Evolutionary conservation across 2,113 vertebrate genomes (phyloP), one percentile per base, ranked within the genome.

Genomic region (Marcusenius ussheri): DNA sequence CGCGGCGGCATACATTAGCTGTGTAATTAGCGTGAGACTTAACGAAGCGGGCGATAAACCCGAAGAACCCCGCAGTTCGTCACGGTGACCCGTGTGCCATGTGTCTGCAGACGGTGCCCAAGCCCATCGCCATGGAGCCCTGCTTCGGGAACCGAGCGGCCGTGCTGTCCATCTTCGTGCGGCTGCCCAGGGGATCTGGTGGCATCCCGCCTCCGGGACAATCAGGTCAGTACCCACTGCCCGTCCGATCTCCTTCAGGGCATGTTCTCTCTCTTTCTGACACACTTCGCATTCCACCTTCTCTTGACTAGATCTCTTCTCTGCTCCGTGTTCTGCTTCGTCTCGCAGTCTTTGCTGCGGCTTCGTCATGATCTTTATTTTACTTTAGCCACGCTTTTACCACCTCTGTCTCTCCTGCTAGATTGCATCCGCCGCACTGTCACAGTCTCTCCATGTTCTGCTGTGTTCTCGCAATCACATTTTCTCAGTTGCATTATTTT

Each of bases 111-210:
- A 97, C 96, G 0, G 96, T 98, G 10, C 98, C 98, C 0, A 99
- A 99, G 91, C 98, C 98, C n/a, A 99, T 99, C 0, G 98, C 98
- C 0, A 94, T 99, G 91, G 98, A 99, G 94, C 98, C 98, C 0
- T 99, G 98, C 94, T 99, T 98, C 89, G 98, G 98, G 77, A 99
- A 99, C 96, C 98, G 97, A 95, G 98, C 98, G 0, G 98, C 98
- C 0, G 98, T 99, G 31, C 97, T 99, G n/a, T 99, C 98, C 0
- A 98, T 99, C 87, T 99, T 99, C 0, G 98, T 99, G 89, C 96
- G 98, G 94, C 95, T 99, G 93, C 98, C 98, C 89, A 96, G 98
- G 89, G 98, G 98, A 80, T 95, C 97, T 0, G 97, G 98, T 13
- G 98, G 98, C 35, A 98, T 99, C 47, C 98, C 98, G 45, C 98